phyloP scores from a whole-genome alignment of 2,113 vertebrate genomes.

The Lipotes vexillifer region DNA sequence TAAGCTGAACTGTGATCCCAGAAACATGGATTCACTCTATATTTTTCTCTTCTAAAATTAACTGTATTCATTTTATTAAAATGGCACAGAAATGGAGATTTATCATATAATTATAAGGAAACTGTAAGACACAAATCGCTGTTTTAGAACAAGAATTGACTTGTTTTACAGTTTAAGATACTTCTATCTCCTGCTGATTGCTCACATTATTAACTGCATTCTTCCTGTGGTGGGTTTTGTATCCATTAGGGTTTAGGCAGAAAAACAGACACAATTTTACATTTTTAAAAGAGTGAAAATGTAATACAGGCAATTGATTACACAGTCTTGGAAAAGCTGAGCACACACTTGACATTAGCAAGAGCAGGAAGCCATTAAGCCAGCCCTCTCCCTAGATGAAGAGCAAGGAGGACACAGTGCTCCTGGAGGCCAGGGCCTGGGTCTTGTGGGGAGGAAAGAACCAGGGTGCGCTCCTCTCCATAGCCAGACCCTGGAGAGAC shows the following conservation, averaged over 20 bases:
- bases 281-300: background rate
- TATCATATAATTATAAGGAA: background rate
- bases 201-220: background rate
- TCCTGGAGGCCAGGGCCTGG: background rate
- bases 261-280: background rate
- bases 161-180: background rate
- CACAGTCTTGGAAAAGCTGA: background rate
- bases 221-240: background rate
- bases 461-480: background rate
- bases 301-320: background rate
- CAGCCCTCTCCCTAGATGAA: background rate
- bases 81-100: background rate
- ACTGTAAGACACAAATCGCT: background rate
- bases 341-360: background rate
- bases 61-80: background rate
- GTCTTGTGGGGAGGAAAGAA: background rate
- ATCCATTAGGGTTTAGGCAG: background rate
- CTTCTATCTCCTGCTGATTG: background rate
- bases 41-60: conserved; percentile 27
- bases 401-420: fast-evolving
- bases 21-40: background rate
- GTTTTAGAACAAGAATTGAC: conserved; percentile 22
- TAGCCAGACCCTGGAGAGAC: background rate
- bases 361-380: background rate
- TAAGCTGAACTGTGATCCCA: background rate